A percentile compares a stretch with the other conserved stretches of the same genome.
These are phyloP conservation scores for Chaetops frenatus DNA, from an alignment of 2,113 vertebrate genomes.

Conservation along the genomic window DNA sequence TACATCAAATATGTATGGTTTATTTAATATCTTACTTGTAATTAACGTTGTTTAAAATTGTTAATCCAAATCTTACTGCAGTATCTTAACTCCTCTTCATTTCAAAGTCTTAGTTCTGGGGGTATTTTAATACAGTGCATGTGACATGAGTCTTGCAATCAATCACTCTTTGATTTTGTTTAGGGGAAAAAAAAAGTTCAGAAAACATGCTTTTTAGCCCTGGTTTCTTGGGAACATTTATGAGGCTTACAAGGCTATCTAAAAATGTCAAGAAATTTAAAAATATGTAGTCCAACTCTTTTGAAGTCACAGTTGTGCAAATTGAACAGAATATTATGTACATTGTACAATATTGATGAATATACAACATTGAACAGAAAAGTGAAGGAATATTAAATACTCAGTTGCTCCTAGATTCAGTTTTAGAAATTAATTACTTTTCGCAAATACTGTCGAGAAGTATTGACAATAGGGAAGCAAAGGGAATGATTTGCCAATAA, in stretches of 20 bases:
- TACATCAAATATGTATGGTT: constrained; percentile 88
- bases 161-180: background rate
- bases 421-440: background rate
- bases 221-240: background rate
- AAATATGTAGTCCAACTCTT: background rate
- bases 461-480: background rate
- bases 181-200: background rate
- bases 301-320: background rate
- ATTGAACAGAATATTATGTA: background rate
- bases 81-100: background rate
- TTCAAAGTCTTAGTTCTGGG: background rate
- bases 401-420: background rate
- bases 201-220: background rate
- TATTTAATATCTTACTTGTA: background rate
- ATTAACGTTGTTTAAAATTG: background rate
- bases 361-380: background rate
- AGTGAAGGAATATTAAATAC: background rate
- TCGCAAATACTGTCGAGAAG: background rate
- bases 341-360: background rate
- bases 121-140: background rate
- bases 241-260: background rate
- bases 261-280: background rate
- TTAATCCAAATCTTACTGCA: background rate
- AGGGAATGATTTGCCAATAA: background rate
- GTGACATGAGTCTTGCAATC: background rate